These are phyloP conservation scores for Oscheius sp. DNA, from an alignment of 2,888 invertebrate species.

Conservation along the genomic window DNA sequence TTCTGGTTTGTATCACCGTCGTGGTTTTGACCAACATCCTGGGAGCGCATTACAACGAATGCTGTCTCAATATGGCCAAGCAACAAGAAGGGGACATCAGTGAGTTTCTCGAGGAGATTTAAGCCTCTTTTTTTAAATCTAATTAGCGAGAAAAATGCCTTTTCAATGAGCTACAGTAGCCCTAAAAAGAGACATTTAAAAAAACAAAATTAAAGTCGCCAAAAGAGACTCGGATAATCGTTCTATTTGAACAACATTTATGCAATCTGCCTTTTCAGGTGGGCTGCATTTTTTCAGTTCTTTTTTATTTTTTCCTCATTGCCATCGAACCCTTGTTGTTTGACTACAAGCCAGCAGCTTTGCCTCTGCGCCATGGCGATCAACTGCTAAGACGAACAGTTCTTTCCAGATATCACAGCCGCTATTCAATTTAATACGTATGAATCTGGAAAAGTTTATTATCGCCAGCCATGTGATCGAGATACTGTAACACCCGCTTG, in stretches of 20 bases:
- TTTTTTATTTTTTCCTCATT: background rate
- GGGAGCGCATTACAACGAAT: background rate
- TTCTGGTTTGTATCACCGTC: background rate
- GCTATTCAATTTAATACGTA: constrained; percentile 10
- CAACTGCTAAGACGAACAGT: background rate
- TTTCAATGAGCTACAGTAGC: background rate
- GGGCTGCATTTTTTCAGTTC: background rate
- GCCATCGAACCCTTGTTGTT: background rate
- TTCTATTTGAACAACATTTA: background rate
- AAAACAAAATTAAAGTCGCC: too few relatives aligned
- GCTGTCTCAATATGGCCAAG: background rate
- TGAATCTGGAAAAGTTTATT: background rate
- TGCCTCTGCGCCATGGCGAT: background rate
- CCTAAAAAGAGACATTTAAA: background rate
- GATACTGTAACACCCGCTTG: constrained; percentile 7
- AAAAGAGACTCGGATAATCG: background rate
- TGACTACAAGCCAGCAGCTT: background rate
- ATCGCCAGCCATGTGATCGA: background rate
- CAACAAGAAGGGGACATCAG: background rate
- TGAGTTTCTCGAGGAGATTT: background rate
- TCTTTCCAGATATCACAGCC: constrained; percentile 4
- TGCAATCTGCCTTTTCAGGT: too few relatives aligned
- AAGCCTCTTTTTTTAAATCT: background rate
- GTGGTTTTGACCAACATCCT: background rate
- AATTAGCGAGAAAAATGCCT: background rate